Conservation (phyloP, 2,888 invertebrate species). For the Caenorhabditis angaria region DNA sequence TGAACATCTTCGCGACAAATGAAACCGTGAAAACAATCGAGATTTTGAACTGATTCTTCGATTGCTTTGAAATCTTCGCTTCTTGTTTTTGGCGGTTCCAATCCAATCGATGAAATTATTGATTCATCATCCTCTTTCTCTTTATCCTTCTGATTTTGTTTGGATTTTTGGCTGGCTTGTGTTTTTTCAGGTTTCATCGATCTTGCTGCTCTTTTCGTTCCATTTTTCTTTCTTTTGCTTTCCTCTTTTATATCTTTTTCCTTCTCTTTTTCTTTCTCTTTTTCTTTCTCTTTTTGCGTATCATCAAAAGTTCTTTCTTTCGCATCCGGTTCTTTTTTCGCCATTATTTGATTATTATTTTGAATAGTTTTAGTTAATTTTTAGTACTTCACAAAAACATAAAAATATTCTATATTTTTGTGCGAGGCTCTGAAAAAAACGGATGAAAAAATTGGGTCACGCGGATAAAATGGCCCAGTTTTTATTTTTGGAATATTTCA, state of each 20-base stretch:
- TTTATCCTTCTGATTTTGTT: not conserved
- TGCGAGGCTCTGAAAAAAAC: not conserved
- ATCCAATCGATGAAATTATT: not conserved
- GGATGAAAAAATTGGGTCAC: not conserved
- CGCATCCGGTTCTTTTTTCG: conserved; percentile 1
- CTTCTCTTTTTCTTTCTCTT: too few relatives aligned
- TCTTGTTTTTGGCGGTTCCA: not conserved
- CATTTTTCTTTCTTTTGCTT: not conserved
- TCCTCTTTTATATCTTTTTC: conserved; percentile 5
- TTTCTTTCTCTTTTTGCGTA: too few relatives aligned
- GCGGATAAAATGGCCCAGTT: not conserved
- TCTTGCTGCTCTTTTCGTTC: not conserved
- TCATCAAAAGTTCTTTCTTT: conserved; percentile 1
- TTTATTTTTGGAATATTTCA: not conserved
- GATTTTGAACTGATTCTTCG: not conserved
- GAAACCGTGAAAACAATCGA: conserved; percentile 25
- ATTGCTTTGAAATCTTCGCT: not conserved
- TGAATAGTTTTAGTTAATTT: conserved; percentile 3
- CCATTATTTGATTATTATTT: conserved; percentile 4
- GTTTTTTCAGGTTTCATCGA: not conserved
- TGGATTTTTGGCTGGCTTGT: not conserved
- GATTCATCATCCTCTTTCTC: conserved; percentile 1
- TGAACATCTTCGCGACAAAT: conserved; percentile 19
- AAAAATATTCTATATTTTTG: conserved; percentile 1
- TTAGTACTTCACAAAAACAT: conserved; percentile 4